Conservation (phyloP, 2,113 vertebrate genomes). For the Bufo gargarizans region DNA sequence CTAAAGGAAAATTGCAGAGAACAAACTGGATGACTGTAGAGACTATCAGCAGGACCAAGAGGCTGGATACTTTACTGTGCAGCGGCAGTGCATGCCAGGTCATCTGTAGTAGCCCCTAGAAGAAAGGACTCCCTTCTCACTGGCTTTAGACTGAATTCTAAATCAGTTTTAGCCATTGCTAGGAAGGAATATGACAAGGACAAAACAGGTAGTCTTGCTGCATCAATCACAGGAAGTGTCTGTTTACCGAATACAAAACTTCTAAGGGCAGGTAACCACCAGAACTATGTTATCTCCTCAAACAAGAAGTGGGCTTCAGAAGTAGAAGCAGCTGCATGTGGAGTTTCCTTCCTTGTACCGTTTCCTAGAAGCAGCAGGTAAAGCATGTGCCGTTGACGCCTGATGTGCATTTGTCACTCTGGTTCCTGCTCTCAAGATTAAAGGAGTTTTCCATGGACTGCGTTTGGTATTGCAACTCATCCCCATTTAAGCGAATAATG, state of each 20-base stretch:
- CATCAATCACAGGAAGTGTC: conserved; percentile 14
- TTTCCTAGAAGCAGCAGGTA: conserved; percentile 39
- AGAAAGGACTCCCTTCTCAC: no score
- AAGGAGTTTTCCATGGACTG: not conserved
- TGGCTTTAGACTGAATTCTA: not conserved
- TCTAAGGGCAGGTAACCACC: conserved; percentile 14
- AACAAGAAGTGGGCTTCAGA: not conserved
- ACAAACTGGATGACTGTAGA: no score
- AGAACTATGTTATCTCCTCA: not conserved
- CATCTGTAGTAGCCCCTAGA: no score
- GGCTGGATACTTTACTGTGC: not conserved
- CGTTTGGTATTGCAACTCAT: no score
- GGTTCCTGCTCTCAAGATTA: not conserved
- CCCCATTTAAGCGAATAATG: no score
- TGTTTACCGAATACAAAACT: not conserved
- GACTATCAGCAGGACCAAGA: no score
- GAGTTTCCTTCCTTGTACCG: conserved; percentile 29
- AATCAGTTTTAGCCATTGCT: not conserved
- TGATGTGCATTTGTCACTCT: not conserved
- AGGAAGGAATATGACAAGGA: not conserved
- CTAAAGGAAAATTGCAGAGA: no score
- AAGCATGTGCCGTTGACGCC: not conserved
- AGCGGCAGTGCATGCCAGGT: no score
- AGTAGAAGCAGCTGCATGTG: not conserved
- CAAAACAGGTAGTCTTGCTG: not conserved